Base-by-base conservation (phyloP, 2,797 vertebrate genomes). In the Cetoscarus ocellatus region DNA sequence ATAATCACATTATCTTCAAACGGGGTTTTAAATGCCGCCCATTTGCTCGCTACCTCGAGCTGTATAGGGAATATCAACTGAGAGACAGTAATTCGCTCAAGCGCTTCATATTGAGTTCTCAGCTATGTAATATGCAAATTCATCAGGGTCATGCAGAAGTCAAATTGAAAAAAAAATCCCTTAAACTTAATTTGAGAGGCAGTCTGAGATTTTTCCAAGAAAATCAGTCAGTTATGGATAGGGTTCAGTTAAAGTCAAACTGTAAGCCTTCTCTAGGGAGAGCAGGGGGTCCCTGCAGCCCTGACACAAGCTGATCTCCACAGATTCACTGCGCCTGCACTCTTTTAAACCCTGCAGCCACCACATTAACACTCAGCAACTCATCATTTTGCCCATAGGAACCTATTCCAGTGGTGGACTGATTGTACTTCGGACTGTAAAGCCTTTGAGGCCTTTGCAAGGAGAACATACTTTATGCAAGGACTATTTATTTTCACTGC, bases 1-100 rank as follows among this genome's bases (percentile, higher is more conserved):
- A 92, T 93, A 93, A 94, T 92, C 87, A 88, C 87, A 94, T 93
- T 94, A 94, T 94, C 93, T 93, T 93, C 91, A 93, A 89, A 93
- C 87, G 82, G 72, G 84, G 80, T 90, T 93, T 93, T 91, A 91
- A 92, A 92, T 88, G 88, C 88, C 83, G 78, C 77, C 77, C 70
- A 51, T 87, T 86, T 79, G 86, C 90, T 86, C 80, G 13, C 83
- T 88, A 91, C 88, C 87, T 85, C 89, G 39, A 89, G 88, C 92
- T 87, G 90, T 89, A 83, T 50, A 3, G 89, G 91, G 90, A 90
- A 91, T 92, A 91, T 91, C 86, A 85, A 90, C 87, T 75, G 80
- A 80, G 90, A 92, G 90, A 92, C 90, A 90, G 87, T 91, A 89
- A 92, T 92, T 92, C 89, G 86, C 89, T 86, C 85, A 61, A 90